A percentile compares a stretch with the other conserved stretches of the same genome.
Evolutionary conservation across 1,140 invertebrate species (phyloP).

Genomic region (Chlorops oryzae): DNA sequence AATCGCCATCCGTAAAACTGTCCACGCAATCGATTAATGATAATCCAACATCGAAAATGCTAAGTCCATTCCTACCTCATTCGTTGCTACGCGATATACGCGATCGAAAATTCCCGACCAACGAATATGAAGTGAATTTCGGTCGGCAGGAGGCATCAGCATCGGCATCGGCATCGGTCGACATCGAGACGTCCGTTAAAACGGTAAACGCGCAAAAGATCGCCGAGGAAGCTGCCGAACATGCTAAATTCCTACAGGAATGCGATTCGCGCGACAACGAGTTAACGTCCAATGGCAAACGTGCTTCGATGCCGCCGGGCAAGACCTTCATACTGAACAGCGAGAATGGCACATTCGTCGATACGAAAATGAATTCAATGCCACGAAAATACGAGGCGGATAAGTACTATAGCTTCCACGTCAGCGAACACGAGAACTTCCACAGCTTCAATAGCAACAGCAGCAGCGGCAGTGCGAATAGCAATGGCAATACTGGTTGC

Average conservation of each 20-base stretch:
- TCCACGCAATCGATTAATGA: too few species aligned
- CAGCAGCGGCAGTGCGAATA: slow-evolving; percentile 31
- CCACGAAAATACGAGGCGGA: slow-evolving; percentile 60
- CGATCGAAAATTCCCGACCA: slow-evolving; percentile 26
- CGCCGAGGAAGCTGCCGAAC: not conserved
- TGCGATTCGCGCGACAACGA: not conserved
- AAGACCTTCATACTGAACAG: slow-evolving; percentile 9
- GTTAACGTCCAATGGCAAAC: slow-evolving; percentile 2
- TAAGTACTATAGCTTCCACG: slow-evolving; percentile 73
- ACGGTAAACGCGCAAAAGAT: too few species aligned
- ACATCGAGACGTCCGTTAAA: not conserved
- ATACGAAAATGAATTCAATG: slow-evolving; percentile 24
- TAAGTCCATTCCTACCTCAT: slow-evolving; percentile 24
- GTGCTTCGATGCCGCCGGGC: slow-evolving; percentile 11
- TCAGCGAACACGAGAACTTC: slow-evolving; percentile 58
- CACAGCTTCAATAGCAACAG: slow-evolving; percentile 55
- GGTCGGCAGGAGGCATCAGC: slow-evolving; percentile 3
- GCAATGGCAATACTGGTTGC: slow-evolving; percentile 31
- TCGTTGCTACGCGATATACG: slow-evolving; percentile 38
- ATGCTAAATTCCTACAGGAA: slow-evolving; percentile 4
- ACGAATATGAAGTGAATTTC: slow-evolving; percentile 12
- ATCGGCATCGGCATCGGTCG: not conserved
- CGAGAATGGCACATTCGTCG: slow-evolving; percentile 9
- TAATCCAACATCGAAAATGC: slow-evolving; percentile 1
- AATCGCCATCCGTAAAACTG: slow-evolving; percentile 9